Base-by-base conservation (phyloP, 2,888 invertebrate species). In the Nemoura dubitans region DNA sequence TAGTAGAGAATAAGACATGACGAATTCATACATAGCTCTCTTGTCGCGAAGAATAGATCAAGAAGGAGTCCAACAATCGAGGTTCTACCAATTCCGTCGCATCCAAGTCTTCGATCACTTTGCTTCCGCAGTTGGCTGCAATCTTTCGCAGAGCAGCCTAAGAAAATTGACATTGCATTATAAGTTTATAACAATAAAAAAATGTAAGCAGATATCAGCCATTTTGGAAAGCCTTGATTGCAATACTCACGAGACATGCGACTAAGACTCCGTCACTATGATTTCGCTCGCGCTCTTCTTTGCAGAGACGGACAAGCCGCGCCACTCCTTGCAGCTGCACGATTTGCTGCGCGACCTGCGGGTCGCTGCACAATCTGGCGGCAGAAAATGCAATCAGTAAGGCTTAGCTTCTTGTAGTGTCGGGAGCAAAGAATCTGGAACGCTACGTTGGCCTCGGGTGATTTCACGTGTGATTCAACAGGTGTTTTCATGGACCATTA, bases 31-130 rank as follows among this genome's bases (percentile, higher is more conserved):
- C 96, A 90, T 96, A 96, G 90, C 96, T 96, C 91, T 96, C 96
- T 90, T 95, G 95, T 89, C 95, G 95, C 30, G 95, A 94, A 0
- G 96, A 96, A 91, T 96, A 96, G 76, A 95, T 92, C 91, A 96
- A 94, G 89, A 96, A 95, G 0, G 96, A 96, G 90, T 97, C 96
- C 92, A 96, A 94, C 16, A 96, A 92, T 90, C 95, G 94, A 0
- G 96, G 96, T 90, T 94, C 93, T 86, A 97, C 94, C 91, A 97
- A 93, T 89, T 96, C 96, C 87, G 95, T 94, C 2, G 95, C 94
- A 89, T 96, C 95, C 89, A 94, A 91, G 87, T 92, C 91, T 88
- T 92, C 91, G 85, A 93, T 91, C 26, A 93, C 92, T 82, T 93
- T 92, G 80, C 91, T 91, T 36, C 94, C 94, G 90, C 94, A 94